These are phyloP conservation scores for Coregonus sp. DNA, from an alignment of 2,797 vertebrate species.

Conservation along the genomic window DNA sequence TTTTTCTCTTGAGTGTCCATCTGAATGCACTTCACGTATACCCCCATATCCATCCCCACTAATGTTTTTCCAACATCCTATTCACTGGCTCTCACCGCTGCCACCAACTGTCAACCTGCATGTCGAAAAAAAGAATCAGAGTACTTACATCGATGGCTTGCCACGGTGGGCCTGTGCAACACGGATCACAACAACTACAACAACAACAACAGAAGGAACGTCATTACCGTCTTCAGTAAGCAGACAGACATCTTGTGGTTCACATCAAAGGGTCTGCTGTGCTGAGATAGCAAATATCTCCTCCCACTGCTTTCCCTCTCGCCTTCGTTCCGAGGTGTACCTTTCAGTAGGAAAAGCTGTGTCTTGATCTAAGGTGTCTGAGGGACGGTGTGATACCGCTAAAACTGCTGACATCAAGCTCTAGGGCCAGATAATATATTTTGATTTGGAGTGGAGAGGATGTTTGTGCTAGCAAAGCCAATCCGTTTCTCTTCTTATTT, in stretches of 20 bases:
- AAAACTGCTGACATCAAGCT: constrained; percentile 65
- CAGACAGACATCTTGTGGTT: constrained; percentile 30
- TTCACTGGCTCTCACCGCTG: too few relatives aligned
- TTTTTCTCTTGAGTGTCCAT: too few relatives aligned
- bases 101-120: too few relatives aligned
- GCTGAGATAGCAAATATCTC: constrained; percentile 49
- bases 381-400: constrained; percentile 53
- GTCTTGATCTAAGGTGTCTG: constrained; percentile 45
- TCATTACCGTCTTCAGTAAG: constrained; percentile 33
- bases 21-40: too few relatives aligned
- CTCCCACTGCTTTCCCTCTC: constrained; percentile 47
- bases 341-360: constrained; percentile 42
- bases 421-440: constrained; percentile 63
- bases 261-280: constrained; percentile 45
- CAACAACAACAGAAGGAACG: not conserved
- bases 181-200: constrained; percentile 7
- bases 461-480: constrained; percentile 33
- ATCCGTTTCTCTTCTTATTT: constrained; percentile 27
- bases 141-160: constrained; percentile 13
- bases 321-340: constrained; percentile 29
- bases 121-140: not conserved
- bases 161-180: constrained; percentile 35
- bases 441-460: constrained; percentile 56
- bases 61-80: too few relatives aligned
- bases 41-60: too few relatives aligned